Conservation (phyloP, 2,113 vertebrate species). For the Scomber colias region DNA sequence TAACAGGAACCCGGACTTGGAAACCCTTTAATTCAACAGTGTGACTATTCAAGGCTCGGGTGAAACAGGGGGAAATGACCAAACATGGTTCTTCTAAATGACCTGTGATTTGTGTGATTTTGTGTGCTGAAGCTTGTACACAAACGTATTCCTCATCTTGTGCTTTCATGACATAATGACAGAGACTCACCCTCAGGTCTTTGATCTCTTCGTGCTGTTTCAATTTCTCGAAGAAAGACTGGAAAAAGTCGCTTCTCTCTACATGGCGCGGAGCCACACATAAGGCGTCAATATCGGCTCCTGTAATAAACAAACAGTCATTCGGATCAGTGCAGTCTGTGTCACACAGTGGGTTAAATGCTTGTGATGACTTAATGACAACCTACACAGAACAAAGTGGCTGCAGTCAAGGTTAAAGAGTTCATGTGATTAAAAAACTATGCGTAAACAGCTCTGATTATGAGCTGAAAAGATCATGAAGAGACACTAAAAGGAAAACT, state of each 20-base stretch:
- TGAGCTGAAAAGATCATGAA: neutral
- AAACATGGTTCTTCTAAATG: neutral
- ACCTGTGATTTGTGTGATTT: neutral
- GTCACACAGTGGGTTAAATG: neutral
- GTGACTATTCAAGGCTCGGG: neutral
- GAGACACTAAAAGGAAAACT: too few relatives aligned
- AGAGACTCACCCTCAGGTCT: constrained; percentile 90
- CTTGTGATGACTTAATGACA: neutral
- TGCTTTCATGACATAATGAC: neutral
- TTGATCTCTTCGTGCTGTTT: constrained; percentile 93
- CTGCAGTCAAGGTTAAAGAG: neutral
- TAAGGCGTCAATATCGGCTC: constrained; percentile 96
- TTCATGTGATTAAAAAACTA: neutral
- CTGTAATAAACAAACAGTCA: constrained; percentile 79
- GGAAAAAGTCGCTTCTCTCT: constrained; percentile 96
- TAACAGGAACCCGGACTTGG: too few relatives aligned
- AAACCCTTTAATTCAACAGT: neutral
- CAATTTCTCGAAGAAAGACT: constrained; percentile 96
- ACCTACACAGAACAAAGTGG: neutral
- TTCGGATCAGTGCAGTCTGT: neutral
- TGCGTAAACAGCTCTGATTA: neutral
- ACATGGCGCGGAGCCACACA: constrained; percentile 97
- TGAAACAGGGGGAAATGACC: neutral
- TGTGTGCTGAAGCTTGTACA: neutral
- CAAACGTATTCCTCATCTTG: neutral